phyloP scores from a whole-genome alignment of 2,888 invertebrate genomes.

The Hypena proboscidalis region DNA sequence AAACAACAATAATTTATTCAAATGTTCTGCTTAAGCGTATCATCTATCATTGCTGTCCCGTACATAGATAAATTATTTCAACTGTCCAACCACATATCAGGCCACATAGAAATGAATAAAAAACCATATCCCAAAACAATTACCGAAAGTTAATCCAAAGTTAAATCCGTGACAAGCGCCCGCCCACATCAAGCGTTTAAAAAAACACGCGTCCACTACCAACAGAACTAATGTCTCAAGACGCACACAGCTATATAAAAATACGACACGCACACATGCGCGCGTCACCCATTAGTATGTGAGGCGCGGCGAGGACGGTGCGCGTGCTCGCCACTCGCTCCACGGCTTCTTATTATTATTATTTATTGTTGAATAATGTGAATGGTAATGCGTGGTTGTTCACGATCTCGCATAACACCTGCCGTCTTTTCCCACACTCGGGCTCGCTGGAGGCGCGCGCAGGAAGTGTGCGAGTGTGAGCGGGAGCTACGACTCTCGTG shows the following conservation, averaged over 20 bases:
- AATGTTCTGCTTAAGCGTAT: too few relatives aligned
- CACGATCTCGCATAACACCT: constrained; percentile 87
- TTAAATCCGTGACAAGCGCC: constrained; percentile 76
- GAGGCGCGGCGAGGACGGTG: constrained; percentile 68
- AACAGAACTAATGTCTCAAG: constrained; percentile 47
- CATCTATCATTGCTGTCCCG: too few relatives aligned
- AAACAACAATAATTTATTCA: too few relatives aligned
- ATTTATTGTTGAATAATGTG: constrained; percentile 86
- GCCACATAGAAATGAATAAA: constrained; percentile 59
- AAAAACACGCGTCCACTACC: constrained; percentile 66
- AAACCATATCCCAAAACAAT: constrained; percentile 70
- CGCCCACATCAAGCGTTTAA: constrained; percentile 73
- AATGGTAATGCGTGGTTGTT: constrained; percentile 86
- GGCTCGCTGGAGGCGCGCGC: constrained; percentile 73
- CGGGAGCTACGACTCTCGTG: constrained; percentile 67
- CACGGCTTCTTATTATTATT: constrained; percentile 85
- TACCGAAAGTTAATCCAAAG: constrained; percentile 72
- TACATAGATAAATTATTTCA: too few relatives aligned
- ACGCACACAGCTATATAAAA: constrained; percentile 41
- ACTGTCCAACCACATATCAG: constrained; percentile 7
- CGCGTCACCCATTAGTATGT: constrained; percentile 73
- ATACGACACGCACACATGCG: constrained; percentile 59
- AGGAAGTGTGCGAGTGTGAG: constrained; percentile 76
- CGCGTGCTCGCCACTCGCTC: constrained; percentile 84
- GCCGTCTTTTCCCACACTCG: constrained; percentile 86